phyloP scores from a whole-genome alignment of 1,140 invertebrate species.

The Drosophila grimshawi region DNA sequence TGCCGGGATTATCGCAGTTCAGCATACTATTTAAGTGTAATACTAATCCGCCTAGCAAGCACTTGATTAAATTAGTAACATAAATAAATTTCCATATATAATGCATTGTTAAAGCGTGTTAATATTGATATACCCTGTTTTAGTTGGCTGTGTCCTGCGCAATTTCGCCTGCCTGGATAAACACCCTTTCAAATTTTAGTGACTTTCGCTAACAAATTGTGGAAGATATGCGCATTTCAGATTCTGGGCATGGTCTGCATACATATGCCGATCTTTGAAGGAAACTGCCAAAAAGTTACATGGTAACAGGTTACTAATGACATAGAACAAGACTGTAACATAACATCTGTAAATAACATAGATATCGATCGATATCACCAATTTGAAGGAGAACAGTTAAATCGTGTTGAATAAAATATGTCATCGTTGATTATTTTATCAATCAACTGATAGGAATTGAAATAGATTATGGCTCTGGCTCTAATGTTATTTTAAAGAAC shows the following conservation, averaged over 20 bases:
- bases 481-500: neutral
- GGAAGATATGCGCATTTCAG: no score
- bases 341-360: neutral
- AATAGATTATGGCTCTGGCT: neutral
- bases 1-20: slow-evolving; percentile 1
- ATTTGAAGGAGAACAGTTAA: no score
- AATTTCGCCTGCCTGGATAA: slow-evolving; percentile 69
- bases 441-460: neutral
- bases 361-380: neutral
- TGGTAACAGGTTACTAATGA: no score
- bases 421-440: slow-evolving; percentile 17
- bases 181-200: slow-evolving; percentile 8
- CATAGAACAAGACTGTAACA: no score
- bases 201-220: no score
- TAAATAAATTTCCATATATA: slow-evolving; percentile 57
- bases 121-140: slow-evolving; percentile 15
- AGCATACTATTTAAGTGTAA: slow-evolving; percentile 20
- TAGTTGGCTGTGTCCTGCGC: slow-evolving; percentile 31
- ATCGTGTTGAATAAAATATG: no score
- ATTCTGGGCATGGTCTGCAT: no score
- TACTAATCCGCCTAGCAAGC: slow-evolving; percentile 25
- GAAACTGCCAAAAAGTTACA: no score
- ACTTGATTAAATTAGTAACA: slow-evolving; percentile 37
- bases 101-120: slow-evolving; percentile 37
- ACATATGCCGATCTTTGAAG: no score